These are phyloP conservation scores for Argentina silus DNA, from an alignment of 2,797 vertebrate species.

Conservation along the genomic window DNA sequence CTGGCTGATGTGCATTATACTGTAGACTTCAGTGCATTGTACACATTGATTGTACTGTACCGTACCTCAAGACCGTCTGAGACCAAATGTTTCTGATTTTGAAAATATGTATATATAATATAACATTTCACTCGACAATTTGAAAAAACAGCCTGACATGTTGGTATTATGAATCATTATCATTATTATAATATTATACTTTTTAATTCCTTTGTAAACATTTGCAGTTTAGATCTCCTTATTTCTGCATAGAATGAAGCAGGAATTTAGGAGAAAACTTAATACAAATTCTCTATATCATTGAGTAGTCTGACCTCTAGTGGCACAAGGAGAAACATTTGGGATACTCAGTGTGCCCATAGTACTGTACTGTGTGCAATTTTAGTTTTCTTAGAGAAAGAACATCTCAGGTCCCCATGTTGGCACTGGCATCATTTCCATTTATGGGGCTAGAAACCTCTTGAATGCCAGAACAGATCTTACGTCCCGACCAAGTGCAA, in stretches of 20 bases:
- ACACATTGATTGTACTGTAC: no score
- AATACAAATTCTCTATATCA: background rate
- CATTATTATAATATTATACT: no score
- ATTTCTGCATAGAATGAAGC: background rate
- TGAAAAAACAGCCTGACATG: no score
- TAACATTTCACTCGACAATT: background rate
- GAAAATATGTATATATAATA: background rate
- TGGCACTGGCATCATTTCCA: no score
- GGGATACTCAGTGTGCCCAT: background rate
- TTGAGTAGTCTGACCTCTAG: conserved; percentile 8
- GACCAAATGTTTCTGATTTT: background rate
- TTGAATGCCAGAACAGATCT: background rate
- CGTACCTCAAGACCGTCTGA: background rate
- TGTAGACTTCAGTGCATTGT: background rate
- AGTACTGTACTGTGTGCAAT: background rate
- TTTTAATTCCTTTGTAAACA: no score
- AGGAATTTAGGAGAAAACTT: background rate
- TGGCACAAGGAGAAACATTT: background rate
- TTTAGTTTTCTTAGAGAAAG: background rate
- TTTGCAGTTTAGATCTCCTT: no score
- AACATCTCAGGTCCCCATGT: no score
- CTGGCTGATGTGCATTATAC: background rate
- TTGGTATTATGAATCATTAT: no score
- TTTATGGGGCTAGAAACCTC: background rate
- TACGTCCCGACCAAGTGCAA: background rate